phyloP scores from a whole-genome alignment of 2,113 vertebrate species.

The Patagioenas fasciata region DNA sequence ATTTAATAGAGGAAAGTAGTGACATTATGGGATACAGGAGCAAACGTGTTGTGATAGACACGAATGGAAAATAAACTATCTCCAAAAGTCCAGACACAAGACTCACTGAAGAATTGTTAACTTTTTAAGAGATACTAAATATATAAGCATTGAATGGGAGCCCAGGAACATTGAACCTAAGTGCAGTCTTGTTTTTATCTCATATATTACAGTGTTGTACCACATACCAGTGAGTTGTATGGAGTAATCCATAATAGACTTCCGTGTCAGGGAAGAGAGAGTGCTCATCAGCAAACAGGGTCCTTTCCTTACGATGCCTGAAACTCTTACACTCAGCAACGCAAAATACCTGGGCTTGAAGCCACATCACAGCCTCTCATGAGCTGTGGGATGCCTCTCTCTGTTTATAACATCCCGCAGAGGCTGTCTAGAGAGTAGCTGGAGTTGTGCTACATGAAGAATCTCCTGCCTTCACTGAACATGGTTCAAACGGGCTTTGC shows the following conservation, averaged over 20 bases:
- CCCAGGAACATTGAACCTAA: background rate
- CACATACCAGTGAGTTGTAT: fast-evolving
- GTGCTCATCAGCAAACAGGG: background rate
- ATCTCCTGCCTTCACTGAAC: background rate
- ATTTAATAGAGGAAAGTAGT: background rate
- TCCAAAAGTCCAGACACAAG: background rate
- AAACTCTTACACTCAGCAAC: background rate
- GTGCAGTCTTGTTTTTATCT: background rate
- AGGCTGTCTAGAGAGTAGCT: fast-evolving
- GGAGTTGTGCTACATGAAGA: background rate
- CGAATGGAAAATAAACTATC: background rate
- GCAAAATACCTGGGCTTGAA: background rate
- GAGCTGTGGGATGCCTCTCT: background rate
- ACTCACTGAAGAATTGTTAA: background rate
- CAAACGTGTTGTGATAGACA: background rate
- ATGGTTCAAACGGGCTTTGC: background rate
- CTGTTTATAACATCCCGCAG: background rate
- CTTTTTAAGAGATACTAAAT: background rate
- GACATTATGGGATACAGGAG: background rate
- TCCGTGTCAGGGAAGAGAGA: background rate
- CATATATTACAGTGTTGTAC: background rate
- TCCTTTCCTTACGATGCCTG: background rate
- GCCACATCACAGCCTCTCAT: background rate
- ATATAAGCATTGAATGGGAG: background rate
- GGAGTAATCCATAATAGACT: background rate